Evolutionary conservation across 2,797 vertebrate species (phyloP), one percentile per base, ranked within the genome.

Genomic region (Hyperoplus lanceolatus): DNA sequence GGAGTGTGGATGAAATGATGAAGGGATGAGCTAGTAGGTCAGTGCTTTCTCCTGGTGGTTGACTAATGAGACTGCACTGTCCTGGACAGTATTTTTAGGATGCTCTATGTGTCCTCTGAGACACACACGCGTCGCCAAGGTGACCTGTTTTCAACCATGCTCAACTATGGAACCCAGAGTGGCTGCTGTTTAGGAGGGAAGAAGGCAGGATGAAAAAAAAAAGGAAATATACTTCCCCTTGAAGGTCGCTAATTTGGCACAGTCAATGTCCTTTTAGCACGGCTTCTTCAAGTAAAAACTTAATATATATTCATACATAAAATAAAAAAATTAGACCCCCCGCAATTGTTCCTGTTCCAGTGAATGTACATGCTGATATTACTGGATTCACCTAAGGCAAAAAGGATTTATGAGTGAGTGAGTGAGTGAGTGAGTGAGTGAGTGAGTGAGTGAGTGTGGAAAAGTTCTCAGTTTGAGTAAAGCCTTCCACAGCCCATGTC

Each of bases 21-120:
- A 6, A 71, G 50, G 83, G 74, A 79, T 15, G 84, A 93, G 83
- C 80, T 85, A 85, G 81, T 88, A 88, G 91, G 88, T 89, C 89
- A 87, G 82, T 75, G 49, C 80, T 84, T 81, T 89, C 70, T 81
- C 89, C 88, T 89, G 55, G 46, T 72, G 78, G 90, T 29, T 94
- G 93, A 95, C 88, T 90, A 91, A 94, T 94, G 91, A 93, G 86
- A 79, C 86, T 87, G 79, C 59, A 70, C 80, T 74, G 85, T 90
- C 87, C 92, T 78, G 90, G 81, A 76, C 87, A 77, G 90, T 95
- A 94, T 96, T 95, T 95, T 95, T 95, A 95, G 95, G 92, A 88
- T 76, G 89, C 84, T 89, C 80, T 74, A 82, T 74, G 72, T 84
- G 89, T 94, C 93, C 89, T 58, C 84, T 10, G 91, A 90, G 92